Evolutionary conservation across 2,797 vertebrate species (phyloP), one percentile per base, ranked within the genome.

Genomic region (Coilia nasus): DNA sequence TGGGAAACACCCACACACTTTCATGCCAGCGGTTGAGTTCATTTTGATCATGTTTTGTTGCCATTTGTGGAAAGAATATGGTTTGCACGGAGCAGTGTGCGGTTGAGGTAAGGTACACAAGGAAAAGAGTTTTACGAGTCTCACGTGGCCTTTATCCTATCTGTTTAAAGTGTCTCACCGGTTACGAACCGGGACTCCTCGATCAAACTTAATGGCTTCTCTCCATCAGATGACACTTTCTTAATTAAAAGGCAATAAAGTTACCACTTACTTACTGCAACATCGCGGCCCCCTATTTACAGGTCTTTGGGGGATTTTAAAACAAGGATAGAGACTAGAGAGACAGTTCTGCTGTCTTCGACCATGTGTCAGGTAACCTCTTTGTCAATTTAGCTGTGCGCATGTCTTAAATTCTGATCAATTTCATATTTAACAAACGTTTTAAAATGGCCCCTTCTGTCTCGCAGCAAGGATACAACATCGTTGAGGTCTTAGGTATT

Each of bases 181-280:
- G 44, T 57, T 85, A 46, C n/a, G 81, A 64, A 81, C 75, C 82
- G 56, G 75, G 80, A 81, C 83, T 75, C 81, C 85, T 87, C 46
- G 25, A 85, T 59, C 84, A 84, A 86, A 75, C 23, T 15, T 88
- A 87, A 89, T 85, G 84, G 67, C 75, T 88, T 88, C 82, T 35
- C 78, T 87, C 71, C 83, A 85, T 64, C 83, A 84, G 82, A 84
- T 83, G 82, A 59, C 60, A 56, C 59, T 86, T 75, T 75, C 35
- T 86, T 85, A 54, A 44, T 75, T 85, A 83, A 82, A 86, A 44
- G 11, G 41, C 82, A 59, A 71, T 89, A 84, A 87, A 47, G 23
- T 46, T 78, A 10, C 41, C n/a, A 71, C 60, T 56, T 35, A 80
- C 57, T 56, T 14, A 71, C 19, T 50, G 23, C 23, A 31, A 71